These are phyloP conservation scores for Xiphorhynchus erythropygius DNA, from an alignment of 2,797 vertebrate species.

Conservation along the genomic window DNA sequence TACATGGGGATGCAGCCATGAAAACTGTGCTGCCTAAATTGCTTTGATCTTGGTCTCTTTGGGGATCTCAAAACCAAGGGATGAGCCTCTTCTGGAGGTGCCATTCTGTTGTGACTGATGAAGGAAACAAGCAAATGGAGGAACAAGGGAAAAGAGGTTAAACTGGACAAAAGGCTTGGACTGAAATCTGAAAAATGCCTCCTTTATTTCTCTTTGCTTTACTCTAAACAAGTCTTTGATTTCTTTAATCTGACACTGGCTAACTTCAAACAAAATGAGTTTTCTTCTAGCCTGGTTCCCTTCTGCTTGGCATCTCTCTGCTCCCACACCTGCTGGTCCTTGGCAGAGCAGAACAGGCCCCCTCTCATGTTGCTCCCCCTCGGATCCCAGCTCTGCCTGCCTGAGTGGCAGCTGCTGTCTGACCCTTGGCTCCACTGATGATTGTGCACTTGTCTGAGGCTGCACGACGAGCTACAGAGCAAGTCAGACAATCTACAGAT, in stretches of 20 bases:
- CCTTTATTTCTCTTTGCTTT: constrained; percentile 53
- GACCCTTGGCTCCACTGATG: neutral
- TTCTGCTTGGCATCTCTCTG: constrained; percentile 60
- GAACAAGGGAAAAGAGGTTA: constrained; percentile 33
- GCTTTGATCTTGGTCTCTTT: constrained; percentile 6
- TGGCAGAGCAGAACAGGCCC: constrained; percentile 51
- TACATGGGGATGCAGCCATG: neutral
- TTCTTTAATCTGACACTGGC: constrained; percentile 60
- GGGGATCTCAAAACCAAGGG: constrained; percentile 5
- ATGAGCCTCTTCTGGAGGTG: constrained; percentile 36
- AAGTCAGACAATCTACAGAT: constrained; percentile 29
- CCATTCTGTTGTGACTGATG: constrained; percentile 2
- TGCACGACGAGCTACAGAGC: neutral
- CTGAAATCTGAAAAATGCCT: constrained; percentile 38
- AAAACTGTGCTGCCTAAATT: neutral
- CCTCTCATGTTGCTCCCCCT: constrained; percentile 19
- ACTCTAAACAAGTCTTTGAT: constrained; percentile 58
- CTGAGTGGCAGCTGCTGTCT: constrained; percentile 54
- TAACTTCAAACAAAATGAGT: constrained; percentile 57
- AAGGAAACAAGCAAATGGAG: constrained; percentile 30
- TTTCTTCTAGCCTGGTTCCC: constrained; percentile 64
- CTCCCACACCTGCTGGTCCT: constrained; percentile 54
- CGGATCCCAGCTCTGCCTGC: constrained; percentile 45
- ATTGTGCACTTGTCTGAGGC: neutral
- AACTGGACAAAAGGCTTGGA: constrained; percentile 65